Evolutionary conservation across 2,888 invertebrate genomes (phyloP).

Genomic region (Dryadula phaetusa): DNA sequence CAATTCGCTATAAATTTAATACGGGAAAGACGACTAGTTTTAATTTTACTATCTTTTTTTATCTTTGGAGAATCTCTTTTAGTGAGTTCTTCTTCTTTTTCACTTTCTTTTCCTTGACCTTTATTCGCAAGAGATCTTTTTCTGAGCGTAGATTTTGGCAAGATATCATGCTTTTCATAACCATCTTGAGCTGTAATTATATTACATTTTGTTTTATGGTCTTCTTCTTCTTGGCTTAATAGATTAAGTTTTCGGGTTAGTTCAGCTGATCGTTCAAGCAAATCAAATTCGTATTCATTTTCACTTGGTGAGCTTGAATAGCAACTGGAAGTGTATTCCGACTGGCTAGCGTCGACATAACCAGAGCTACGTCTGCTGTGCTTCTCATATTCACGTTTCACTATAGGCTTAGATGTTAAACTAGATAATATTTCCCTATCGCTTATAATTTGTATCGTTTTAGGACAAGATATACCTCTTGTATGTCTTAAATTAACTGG

Average conservation of each 20-base stretch:
- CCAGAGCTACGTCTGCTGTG: slow-evolving; percentile 74
- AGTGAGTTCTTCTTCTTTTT: slow-evolving; percentile 49
- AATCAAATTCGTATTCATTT: slow-evolving; percentile 80
- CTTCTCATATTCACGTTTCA: slow-evolving; percentile 64
- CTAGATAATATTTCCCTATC: slow-evolving; percentile 81
- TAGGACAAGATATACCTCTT: slow-evolving; percentile 79
- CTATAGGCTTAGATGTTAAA: slow-evolving; percentile 69
- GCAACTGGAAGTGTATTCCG: slow-evolving; percentile 81
- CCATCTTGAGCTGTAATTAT: slow-evolving; percentile 57
- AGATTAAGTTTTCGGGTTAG: slow-evolving; percentile 73
- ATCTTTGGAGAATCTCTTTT: slow-evolving; percentile 48
- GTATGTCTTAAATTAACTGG: slow-evolving; percentile 67
- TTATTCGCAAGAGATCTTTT: slow-evolving; percentile 63
- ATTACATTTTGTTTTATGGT: slow-evolving; percentile 58
- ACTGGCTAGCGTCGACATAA: slow-evolving; percentile 80
- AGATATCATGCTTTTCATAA: slow-evolving; percentile 49
- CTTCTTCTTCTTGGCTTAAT: slow-evolving; percentile 71
- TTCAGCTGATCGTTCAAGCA: slow-evolving; percentile 76
- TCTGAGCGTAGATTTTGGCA: slow-evolving; percentile 59
- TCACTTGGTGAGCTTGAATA: slow-evolving; percentile 81
- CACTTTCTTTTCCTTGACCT: slow-evolving; percentile 51
- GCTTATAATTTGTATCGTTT: slow-evolving; percentile 81
- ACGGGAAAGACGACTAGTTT: slow-evolving; percentile 59
- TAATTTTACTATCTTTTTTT: slow-evolving; percentile 43
- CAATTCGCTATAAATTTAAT: slow-evolving; percentile 80